A percentile compares a stretch with the other conserved stretches of the same genome.
These are phyloP conservation scores for Argya squamiceps DNA, from an alignment of 2,797 vertebrate genomes.

Conservation along the genomic window DNA sequence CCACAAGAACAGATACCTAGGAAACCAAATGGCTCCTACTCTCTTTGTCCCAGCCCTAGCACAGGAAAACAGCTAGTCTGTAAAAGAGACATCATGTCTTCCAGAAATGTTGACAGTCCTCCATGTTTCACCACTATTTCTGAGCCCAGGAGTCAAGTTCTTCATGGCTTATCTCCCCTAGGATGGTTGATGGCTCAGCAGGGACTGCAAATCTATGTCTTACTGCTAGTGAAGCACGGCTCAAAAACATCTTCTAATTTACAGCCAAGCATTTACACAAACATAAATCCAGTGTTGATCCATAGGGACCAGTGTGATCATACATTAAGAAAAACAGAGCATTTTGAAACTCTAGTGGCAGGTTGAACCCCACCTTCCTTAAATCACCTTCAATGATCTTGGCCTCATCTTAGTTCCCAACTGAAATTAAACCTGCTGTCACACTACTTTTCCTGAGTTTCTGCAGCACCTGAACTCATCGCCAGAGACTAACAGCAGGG, in stretches of 20 bases:
- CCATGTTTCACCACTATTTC: not conserved
- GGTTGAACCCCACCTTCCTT: slow-evolving; percentile 40
- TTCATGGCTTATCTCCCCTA: slow-evolving; percentile 1
- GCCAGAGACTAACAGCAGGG: not conserved
- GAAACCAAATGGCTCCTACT: not conserved
- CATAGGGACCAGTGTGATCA: slow-evolving; percentile 3
- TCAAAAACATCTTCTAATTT: slow-evolving; percentile 60
- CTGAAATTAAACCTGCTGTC: slow-evolving; percentile 51
- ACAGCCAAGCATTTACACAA: slow-evolving; percentile 56
- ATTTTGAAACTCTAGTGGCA: slow-evolving; percentile 52
- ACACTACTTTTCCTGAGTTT: not conserved
- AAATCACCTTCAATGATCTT: slow-evolving; percentile 63
- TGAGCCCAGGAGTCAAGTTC: not conserved
- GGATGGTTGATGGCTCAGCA: slow-evolving; percentile 35
- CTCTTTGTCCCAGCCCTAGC: not conserved
- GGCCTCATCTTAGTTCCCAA: not conserved
- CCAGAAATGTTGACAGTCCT: not conserved
- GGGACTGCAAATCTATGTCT: slow-evolving; percentile 14
- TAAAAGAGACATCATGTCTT: not conserved
- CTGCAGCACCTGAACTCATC: slow-evolving; percentile 23
- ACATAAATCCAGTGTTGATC: slow-evolving; percentile 54
- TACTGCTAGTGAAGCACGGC: not conserved
- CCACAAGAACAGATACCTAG: not conserved
- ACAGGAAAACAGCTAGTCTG: not conserved
- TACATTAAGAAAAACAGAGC: slow-evolving; percentile 49